Base-by-base conservation (phyloP, 2,888 invertebrate species). In the Cosmia pyralina region DNA sequence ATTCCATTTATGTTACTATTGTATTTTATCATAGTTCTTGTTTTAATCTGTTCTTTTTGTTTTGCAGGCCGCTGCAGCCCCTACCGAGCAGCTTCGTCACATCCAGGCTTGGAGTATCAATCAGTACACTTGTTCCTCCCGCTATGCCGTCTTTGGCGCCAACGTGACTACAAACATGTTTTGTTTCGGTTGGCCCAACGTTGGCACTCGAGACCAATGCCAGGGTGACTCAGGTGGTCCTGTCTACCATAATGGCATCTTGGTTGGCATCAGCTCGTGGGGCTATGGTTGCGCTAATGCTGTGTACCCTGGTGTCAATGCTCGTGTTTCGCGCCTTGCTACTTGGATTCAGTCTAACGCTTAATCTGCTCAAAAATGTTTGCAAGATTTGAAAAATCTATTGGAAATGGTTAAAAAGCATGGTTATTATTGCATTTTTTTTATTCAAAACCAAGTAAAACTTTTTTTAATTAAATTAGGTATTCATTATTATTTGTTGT, bases 221-320 rank as follows among this genome's bases (percentile, higher is more conserved):
- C 87, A 85, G 62, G 91, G 90, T 5, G 92, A 92, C 78, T 88
- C 91, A 10, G 93, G 93, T 0, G 89, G 92, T 22, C 92, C 93
- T 38, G 83, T 93, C 10, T 83, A 88, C 60, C 92, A 93, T 77
- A 90, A 91, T 65, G 80, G 81, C 19, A 73, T 88, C 46, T 79
- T 92, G n/a, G 86, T 90, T 58, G 88, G 90, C 52, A 74, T 89
- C 38, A 75, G 85, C 75, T 88, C 92, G 13, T 89, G 90, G 89
- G 85, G 92, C 53, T 46, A 84, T 17, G 76, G 85, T 0, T 92
- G 92, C 50, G 90, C 84, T 41, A 60, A 73, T 59, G 63, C 83
- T 5, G 28, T 63, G 0, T 92, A 75, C 69, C 92, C 92, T 48
- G 89, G 89, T n/a, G 88, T 92, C 48, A 91, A 88, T 48, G 77